Evolutionary conservation across 2,888 invertebrate species (phyloP).

Genomic region (Cephus rjabovi): DNA sequence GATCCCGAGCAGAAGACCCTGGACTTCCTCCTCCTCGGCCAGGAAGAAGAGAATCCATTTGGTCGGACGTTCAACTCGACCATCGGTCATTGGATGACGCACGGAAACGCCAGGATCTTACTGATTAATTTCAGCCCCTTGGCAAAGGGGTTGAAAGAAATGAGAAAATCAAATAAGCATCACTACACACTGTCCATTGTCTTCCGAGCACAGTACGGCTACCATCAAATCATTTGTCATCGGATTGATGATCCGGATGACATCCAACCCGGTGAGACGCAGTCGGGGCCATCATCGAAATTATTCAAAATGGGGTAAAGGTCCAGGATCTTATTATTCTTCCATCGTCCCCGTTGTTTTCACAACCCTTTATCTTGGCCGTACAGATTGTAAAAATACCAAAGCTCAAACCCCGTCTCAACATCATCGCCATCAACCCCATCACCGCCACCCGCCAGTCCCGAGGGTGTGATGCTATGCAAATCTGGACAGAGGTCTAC

Average conservation of each 20-base stretch:
- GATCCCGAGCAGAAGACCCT: background rate
- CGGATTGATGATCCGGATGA: background rate
- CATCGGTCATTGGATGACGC: slow-evolving; percentile 42
- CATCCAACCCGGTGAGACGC: background rate
- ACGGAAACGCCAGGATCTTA: slow-evolving; percentile 32
- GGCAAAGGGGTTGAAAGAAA: slow-evolving; percentile 2
- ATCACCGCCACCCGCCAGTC: slow-evolving; percentile 10
- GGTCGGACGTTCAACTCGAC: slow-evolving; percentile 26
- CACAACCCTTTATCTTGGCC: slow-evolving; percentile 23
- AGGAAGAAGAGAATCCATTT: slow-evolving; percentile 37
- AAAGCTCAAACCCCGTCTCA: background rate
- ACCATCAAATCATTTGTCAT: background rate
- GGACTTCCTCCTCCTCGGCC: slow-evolving; percentile 17
- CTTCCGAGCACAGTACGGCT: background rate
- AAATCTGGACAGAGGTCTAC: slow-evolving; percentile 21
- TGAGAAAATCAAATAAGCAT: background rate
- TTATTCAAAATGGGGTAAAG: slow-evolving; percentile 14
- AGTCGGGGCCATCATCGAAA: slow-evolving; percentile 7
- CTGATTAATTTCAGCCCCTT: slow-evolving; percentile 33
- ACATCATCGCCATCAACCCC: background rate
- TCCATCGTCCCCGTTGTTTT: slow-evolving; percentile 21
- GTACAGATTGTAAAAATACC: slow-evolving; percentile 26
- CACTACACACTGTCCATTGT: background rate
- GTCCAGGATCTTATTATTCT: slow-evolving; percentile 23
- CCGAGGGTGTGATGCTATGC: slow-evolving; percentile 24